Conservation (phyloP, 2,888 invertebrate species). For the Callosobruchus maculatus region DNA sequence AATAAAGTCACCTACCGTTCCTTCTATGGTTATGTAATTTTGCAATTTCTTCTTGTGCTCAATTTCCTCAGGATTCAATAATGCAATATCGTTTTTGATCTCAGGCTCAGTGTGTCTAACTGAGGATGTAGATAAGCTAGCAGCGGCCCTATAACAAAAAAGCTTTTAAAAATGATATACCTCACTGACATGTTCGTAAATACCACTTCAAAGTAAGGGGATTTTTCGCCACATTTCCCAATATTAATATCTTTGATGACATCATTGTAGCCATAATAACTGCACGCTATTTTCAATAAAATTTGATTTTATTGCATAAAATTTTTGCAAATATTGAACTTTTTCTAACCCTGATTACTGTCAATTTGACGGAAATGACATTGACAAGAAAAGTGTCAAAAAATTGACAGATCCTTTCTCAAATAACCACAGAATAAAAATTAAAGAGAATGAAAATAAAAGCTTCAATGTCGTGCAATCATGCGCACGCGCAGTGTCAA, state of each 20-base stretch:
- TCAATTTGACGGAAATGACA: no score
- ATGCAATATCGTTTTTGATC: slow-evolving; percentile 51
- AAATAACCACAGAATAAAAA: no score
- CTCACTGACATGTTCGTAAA: neutral
- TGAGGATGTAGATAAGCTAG: slow-evolving; percentile 34
- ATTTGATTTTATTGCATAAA: neutral
- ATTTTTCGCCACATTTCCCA: neutral
- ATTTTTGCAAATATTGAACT: no score
- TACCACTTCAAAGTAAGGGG: neutral
- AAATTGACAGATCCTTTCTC: no score
- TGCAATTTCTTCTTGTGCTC: slow-evolving; percentile 51
- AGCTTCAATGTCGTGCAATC: no score
- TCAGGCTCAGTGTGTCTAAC: slow-evolving; percentile 38
- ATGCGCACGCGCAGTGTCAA: no score
- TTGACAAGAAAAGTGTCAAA: no score
- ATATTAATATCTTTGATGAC: neutral
- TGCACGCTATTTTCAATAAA: neutral
- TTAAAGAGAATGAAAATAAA: no score
- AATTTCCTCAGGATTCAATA: slow-evolving; percentile 53
- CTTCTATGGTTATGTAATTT: slow-evolving; percentile 56
- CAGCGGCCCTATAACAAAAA: slow-evolving; percentile 24
- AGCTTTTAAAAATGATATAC: neutral
- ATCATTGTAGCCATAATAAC: neutral
- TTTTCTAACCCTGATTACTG: no score
- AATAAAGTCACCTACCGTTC: slow-evolving; percentile 52